phyloP scores from a whole-genome alignment of 2,888 invertebrate genomes.

The Drosophila antonietae region DNA sequence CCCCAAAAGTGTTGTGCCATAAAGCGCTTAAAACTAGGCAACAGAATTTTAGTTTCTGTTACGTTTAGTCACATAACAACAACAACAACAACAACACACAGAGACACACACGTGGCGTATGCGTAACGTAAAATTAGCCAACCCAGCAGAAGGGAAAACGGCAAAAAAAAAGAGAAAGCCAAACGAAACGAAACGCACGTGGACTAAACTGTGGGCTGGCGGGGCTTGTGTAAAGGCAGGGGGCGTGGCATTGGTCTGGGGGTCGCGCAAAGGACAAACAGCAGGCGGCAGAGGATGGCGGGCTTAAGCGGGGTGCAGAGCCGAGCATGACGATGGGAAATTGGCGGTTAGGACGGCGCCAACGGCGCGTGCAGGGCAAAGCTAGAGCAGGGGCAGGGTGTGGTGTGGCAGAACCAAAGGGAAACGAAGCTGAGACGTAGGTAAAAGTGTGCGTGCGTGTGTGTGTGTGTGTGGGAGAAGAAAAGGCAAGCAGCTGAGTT shows the following conservation, averaged over 20 bases:
- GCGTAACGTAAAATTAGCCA: constrained; percentile 74
- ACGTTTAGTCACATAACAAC: constrained; percentile 22
- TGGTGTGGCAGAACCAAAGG: background rate
- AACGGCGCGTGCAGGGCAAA: constrained; percentile 43
- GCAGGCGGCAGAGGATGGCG: background rate
- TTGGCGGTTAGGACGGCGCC: constrained; percentile 56
- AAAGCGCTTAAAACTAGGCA: constrained; percentile 75
- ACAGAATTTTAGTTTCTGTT: constrained; percentile 52
- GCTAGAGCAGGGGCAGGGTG: background rate
- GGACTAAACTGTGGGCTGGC: constrained; percentile 17
- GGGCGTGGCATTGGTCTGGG: constrained; percentile 52
- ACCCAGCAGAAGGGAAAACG: constrained; percentile 31
- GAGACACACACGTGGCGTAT: constrained; percentile 46
- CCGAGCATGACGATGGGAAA: constrained; percentile 44
- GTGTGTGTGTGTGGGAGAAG: background rate
- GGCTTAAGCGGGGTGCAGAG: background rate
- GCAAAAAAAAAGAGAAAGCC: constrained; percentile 21
- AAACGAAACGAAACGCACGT: constrained; percentile 39
- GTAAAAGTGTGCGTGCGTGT: constrained; percentile 8
- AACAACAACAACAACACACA: constrained; percentile 9
- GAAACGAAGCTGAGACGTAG: constrained; percentile 23
- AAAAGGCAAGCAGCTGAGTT: background rate
- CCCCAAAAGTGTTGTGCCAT: constrained; percentile 17
- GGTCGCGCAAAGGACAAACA: constrained; percentile 74
- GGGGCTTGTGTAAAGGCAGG: background rate